These are phyloP conservation scores for Rhinogobius similis DNA, from an alignment of 2,113 vertebrate species.

Conservation along the genomic window DNA sequence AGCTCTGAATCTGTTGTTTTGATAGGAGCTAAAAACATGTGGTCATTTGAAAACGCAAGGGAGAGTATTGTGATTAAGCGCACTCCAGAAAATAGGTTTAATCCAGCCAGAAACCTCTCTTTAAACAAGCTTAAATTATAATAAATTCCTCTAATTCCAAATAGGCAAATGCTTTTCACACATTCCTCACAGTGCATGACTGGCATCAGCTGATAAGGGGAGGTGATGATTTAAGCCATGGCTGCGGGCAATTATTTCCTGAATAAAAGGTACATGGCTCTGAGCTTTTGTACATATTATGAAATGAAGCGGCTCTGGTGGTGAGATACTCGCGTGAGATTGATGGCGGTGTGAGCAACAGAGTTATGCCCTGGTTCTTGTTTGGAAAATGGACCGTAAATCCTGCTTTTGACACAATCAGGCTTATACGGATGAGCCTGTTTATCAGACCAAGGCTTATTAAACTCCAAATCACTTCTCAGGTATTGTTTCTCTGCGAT, in stretches of 20 bases:
- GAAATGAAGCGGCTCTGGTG: slow-evolving; percentile 42
- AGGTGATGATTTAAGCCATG: slow-evolving; percentile 55
- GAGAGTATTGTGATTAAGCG: not conserved
- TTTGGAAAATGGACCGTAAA: slow-evolving; percentile 66
- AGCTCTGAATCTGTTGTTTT: slow-evolving; percentile 4
- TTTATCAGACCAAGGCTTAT: slow-evolving; percentile 65
- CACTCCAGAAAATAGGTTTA: slow-evolving; percentile 17
- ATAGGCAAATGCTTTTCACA: slow-evolving; percentile 7
- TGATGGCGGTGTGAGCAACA: slow-evolving; percentile 44
- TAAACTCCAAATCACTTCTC: slow-evolving; percentile 53
- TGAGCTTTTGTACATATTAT: slow-evolving; percentile 43
- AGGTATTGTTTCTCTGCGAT: slow-evolving; percentile 59
- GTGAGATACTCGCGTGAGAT: slow-evolving; percentile 44
- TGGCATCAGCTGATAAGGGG: slow-evolving; percentile 55
- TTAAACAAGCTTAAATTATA: slow-evolving; percentile 25
- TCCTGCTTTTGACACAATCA: slow-evolving; percentile 70
- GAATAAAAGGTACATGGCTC: slow-evolving; percentile 36
- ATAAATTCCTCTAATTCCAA: slow-evolving; percentile 19
- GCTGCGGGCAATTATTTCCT: slow-evolving; percentile 50
- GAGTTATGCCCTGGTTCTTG: slow-evolving; percentile 39
- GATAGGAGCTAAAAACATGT: not conserved
- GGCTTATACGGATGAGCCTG: slow-evolving; percentile 64
- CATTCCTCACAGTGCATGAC: slow-evolving; percentile 33
- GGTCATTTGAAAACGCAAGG: slow-evolving; percentile 19
- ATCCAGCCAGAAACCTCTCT: slow-evolving; percentile 4